These are phyloP conservation scores for Phenganax stokvisi DNA, from an alignment of 92 coral and sea anemone genomes.

Conservation along the genomic window DNA sequence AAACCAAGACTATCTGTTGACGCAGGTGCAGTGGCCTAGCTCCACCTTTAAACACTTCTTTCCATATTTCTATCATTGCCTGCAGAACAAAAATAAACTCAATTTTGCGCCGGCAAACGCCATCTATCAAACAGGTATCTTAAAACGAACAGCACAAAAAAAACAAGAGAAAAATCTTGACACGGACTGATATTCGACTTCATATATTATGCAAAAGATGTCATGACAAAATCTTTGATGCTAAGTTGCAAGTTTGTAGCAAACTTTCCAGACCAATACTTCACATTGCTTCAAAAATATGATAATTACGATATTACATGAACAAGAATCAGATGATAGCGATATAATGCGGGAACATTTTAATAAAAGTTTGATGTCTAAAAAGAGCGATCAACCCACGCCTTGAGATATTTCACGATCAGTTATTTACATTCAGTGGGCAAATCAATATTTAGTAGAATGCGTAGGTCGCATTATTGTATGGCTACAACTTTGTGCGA, in stretches of 20 bases:
- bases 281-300: not conserved
- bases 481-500: constrained; percentile 13
- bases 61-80: constrained; percentile 32
- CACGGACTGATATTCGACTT: constrained; percentile 13
- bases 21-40: constrained; percentile 44
- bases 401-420: constrained; percentile 30
- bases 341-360: not conserved
- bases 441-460: constrained; percentile 39
- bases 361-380: not conserved
- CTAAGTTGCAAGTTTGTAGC: constrained; percentile 20
- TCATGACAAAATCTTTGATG: constrained; percentile 30
- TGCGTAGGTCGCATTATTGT: constrained; percentile 25
- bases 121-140: not conserved
- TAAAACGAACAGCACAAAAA: constrained; percentile 8
- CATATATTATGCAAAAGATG: constrained; percentile 42
- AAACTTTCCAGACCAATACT: not conserved
- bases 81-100: not conserved
- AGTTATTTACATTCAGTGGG: constrained; percentile 39
- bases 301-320: not conserved
- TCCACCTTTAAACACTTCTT: constrained; percentile 25
- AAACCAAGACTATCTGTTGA: constrained; percentile 36
- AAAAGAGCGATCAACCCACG: constrained; percentile 41
- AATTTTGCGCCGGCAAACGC: not conserved
- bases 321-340: not conserved
- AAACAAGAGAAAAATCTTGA: constrained; percentile 14